Percentiles rank a stretch among this genome's conserved stretches.
phyloP scores from a whole-genome alignment of 2,797 vertebrate species.

The Sarcophilus harrisii region DNA sequence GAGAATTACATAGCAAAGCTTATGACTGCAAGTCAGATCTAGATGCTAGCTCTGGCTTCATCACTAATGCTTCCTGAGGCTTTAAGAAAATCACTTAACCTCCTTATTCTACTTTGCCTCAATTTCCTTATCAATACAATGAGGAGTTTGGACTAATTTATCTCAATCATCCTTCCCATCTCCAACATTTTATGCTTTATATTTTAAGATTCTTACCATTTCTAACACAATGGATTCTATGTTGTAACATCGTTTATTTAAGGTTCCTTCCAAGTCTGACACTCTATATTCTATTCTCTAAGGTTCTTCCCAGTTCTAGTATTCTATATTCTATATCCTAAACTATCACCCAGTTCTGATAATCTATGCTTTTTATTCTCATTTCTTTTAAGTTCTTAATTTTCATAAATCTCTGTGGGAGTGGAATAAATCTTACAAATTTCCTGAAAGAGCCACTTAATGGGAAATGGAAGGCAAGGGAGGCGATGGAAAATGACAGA shows the following conservation, averaged over 20 bases:
- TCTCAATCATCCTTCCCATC: background rate
- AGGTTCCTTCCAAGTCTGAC: background rate
- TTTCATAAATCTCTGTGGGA: background rate
- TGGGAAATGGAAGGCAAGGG: background rate
- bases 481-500: background rate
- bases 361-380: background rate
- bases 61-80: background rate
- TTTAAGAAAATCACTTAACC: background rate
- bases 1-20: constrained; percentile 16
- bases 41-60: background rate
- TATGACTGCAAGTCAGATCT: background rate
- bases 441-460: background rate
- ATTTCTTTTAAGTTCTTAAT: background rate
- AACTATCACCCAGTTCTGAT: background rate
- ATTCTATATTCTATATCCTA: background rate
- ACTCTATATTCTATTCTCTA: background rate
- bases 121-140: no score
- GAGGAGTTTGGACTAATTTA: background rate
- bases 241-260: background rate
- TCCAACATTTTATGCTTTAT: background rate
- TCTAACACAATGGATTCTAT: background rate
- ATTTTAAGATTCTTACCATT: background rate
- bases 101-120: no score
- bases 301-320: background rate
- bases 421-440: background rate